Base-by-base conservation (phyloP, 2,888 invertebrate species). In the Thymelicus sylvestris region DNA sequence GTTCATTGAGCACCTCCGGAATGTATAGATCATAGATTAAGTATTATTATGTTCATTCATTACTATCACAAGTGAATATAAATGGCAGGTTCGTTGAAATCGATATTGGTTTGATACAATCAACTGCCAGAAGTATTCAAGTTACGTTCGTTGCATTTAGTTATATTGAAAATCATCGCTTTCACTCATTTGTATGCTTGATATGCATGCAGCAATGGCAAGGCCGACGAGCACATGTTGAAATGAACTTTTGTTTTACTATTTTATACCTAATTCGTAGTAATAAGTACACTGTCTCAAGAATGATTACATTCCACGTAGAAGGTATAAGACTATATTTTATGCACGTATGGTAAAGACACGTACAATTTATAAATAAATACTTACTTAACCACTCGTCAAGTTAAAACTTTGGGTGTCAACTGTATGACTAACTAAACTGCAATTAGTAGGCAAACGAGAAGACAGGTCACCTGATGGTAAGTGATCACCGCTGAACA, bases 171-270 rank as follows among this genome's bases (percentile, higher is more conserved):
- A 74, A 75, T 74, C 72, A 74, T 70, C 73, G 75, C 85, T 86
- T 85, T 86, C 85, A 81, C 84, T 81, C 72, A 80, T 79, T 79
- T 77, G 75, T 80, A 81, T 82, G 77, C 81, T 48, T 52, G 19
- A 50, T 47, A 69, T 19, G 63, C 15, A 0, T 48, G 63, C 67
- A 66, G 64, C 69, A 69, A 63, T 69, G 68, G 68, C 68, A 69
- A 69, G 68, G 68, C 63, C 68, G 63, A 47, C 12, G 12, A 55
- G 63, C 55, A 55, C 31, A 57, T 55, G 68, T 62, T 63, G 68
- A 68, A 68, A 63, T 68, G 57, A 44, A 69, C 47, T 55, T 57
- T 57, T 64, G 55, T 63, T 48, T 62, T 24, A 50, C 7, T 61
- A 50, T 7, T 15, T 61, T 48, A 63, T 52, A 52, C 19, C 0